A percentile compares a stretch with the other conserved stretches of the same genome.
Conservation (phyloP, 2,888 invertebrate genomes). For the Drosophila mercatorum region DNA sequence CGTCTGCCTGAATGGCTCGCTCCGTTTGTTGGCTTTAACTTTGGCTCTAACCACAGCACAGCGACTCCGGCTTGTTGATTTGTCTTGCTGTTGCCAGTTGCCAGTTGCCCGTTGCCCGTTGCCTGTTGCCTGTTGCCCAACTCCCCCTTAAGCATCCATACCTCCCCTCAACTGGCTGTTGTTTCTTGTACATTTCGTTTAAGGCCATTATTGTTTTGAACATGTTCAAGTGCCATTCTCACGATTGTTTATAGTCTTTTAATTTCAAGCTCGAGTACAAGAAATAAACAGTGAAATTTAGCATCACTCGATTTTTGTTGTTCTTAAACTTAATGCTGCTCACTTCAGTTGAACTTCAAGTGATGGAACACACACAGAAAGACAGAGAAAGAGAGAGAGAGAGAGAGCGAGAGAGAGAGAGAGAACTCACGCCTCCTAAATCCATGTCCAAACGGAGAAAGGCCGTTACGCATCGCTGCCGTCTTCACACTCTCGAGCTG, state of each 20-base stretch:
- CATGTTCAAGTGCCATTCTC: slow-evolving; percentile 79
- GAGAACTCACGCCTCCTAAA: slow-evolving; percentile 6
- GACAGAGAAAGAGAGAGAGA: neutral
- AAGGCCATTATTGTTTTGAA: slow-evolving; percentile 77
- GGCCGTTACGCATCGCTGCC: slow-evolving; percentile 53
- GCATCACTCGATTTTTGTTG: slow-evolving; percentile 71
- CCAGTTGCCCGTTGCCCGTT: neutral
- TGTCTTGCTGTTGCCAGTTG: slow-evolving; percentile 39
- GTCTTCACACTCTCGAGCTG: slow-evolving; percentile 36
- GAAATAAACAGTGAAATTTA: slow-evolving; percentile 78
- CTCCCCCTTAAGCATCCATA: neutral
- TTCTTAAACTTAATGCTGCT: slow-evolving; percentile 66
- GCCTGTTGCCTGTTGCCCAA: neutral
- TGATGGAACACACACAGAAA: slow-evolving; percentile 12
- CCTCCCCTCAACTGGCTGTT: slow-evolving; percentile 1
- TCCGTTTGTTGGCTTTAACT: slow-evolving; percentile 66
- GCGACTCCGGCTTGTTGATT: slow-evolving; percentile 54
- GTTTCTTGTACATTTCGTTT: slow-evolving; percentile 69
- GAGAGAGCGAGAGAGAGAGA: neutral
- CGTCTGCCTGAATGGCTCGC: slow-evolving; percentile 55
- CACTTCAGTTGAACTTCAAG: slow-evolving; percentile 55
- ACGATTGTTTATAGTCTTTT: slow-evolving; percentile 81
- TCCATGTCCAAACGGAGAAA: slow-evolving; percentile 52
- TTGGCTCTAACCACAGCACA: slow-evolving; percentile 28
- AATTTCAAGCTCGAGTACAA: slow-evolving; percentile 73